A percentile compares a stretch with the other conserved stretches of the same genome.
phyloP scores from a whole-genome alignment of 1,140 invertebrate species.

The Apis dorsata region DNA sequence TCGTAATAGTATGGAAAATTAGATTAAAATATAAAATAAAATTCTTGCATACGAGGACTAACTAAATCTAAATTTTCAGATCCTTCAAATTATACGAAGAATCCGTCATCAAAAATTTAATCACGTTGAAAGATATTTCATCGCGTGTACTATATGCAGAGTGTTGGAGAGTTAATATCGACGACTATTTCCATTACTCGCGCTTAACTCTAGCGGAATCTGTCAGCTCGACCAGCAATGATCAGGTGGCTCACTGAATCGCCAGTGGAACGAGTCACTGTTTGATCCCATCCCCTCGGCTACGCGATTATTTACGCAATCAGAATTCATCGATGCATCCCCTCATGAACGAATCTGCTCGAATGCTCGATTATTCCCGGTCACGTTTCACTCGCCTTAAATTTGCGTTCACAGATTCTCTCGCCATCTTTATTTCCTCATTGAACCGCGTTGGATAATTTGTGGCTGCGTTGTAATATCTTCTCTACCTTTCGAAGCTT shows the following conservation, averaged over 20 bases:
- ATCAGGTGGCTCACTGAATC: slow-evolving; percentile 23
- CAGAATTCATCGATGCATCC: slow-evolving; percentile 30
- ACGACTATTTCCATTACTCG: slow-evolving; percentile 40
- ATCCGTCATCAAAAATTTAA: background rate
- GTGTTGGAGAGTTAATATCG: slow-evolving; percentile 11
- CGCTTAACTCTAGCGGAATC: slow-evolving; percentile 27
- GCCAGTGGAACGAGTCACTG: background rate
- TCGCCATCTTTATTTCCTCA: background rate
- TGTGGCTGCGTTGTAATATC: too few relatives aligned
- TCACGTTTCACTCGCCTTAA: slow-evolving; percentile 23
- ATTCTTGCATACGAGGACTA: too few relatives aligned
- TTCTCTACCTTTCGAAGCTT: background rate
- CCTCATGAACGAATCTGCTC: background rate
- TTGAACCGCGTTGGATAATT: background rate
- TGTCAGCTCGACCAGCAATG: slow-evolving; percentile 18
- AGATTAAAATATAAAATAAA: too few relatives aligned
- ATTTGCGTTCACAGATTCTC: slow-evolving; percentile 25
- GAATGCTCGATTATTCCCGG: slow-evolving; percentile 39
- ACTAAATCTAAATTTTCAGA: too few relatives aligned
- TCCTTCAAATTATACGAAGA: background rate
- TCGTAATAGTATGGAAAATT: too few relatives aligned
- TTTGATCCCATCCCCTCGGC: slow-evolving; percentile 1
- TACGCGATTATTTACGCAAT: slow-evolving; percentile 40
- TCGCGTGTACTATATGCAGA: background rate
- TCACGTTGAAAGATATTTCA: background rate